Percentiles rank a stretch among this genome's conserved stretches.
Conservation (phyloP, 2,888 invertebrate genomes). For the Mythimna ferrago region DNA sequence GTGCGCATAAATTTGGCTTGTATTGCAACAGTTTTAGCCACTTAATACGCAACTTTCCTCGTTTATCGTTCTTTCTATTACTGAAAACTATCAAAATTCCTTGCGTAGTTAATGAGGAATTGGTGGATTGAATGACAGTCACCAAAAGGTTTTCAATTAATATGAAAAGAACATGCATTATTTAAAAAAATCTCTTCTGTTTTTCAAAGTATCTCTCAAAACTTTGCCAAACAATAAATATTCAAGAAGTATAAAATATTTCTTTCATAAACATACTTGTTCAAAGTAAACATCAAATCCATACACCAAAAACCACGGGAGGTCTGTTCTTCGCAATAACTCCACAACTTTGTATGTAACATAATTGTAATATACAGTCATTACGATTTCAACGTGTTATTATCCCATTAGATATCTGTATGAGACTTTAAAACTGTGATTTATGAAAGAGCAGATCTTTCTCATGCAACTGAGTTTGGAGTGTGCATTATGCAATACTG, state of each 20-base stretch:
- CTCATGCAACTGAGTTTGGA: constrained; percentile 16
- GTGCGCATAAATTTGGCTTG: too few relatives aligned
- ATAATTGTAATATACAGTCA: constrained; percentile 49
- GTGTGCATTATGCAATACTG: constrained; percentile 30
- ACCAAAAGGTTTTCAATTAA: too few relatives aligned
- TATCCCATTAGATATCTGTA: constrained; percentile 40
- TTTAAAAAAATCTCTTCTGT: too few relatives aligned
- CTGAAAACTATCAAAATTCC: too few relatives aligned
- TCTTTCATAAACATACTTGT: constrained; percentile 17
- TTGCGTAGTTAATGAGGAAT: too few relatives aligned
- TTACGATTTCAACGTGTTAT: constrained; percentile 49
- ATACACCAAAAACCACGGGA: constrained; percentile 26
- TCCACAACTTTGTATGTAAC: constrained; percentile 29
- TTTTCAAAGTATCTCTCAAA: background rate
- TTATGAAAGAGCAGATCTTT: constrained; percentile 40
- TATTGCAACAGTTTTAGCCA: too few relatives aligned
- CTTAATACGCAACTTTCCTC: too few relatives aligned
- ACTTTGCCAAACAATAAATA: constrained; percentile 1
- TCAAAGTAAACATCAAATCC: constrained; percentile 25
- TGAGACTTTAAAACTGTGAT: constrained; percentile 50
- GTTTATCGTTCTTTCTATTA: too few relatives aligned
- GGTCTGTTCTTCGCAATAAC: constrained; percentile 26
- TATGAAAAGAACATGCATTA: too few relatives aligned
- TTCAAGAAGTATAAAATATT: background rate
- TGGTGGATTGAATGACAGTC: too few relatives aligned